These are phyloP conservation scores for Cephonodes hylas DNA, from an alignment of 2,888 invertebrate genomes.

Conservation along the genomic window DNA sequence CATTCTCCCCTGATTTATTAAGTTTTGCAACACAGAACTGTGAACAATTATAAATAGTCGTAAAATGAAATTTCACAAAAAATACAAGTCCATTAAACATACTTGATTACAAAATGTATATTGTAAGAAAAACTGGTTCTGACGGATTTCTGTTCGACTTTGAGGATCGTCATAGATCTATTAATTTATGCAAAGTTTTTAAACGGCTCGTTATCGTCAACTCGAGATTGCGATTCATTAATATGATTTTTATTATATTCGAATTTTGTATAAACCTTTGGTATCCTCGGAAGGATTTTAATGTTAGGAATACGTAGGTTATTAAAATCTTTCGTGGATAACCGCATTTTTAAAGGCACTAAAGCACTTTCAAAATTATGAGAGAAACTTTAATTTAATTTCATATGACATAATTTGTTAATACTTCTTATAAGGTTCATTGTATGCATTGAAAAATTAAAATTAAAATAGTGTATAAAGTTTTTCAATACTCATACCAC, in stretches of 20 bases:
- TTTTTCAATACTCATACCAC: too few relatives aligned
- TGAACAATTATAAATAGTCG: slow-evolving; percentile 9
- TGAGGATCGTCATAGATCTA: not conserved
- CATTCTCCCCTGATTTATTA: not conserved
- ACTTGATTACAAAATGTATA: slow-evolving; percentile 1
- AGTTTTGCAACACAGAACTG: slow-evolving; percentile 1
- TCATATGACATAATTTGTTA: too few relatives aligned
- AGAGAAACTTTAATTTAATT: too few relatives aligned
- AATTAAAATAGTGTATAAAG: too few relatives aligned
- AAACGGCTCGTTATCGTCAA: not conserved
- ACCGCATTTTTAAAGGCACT: too few relatives aligned
- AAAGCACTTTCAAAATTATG: too few relatives aligned
- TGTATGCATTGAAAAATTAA: too few relatives aligned
- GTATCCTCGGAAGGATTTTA: too few relatives aligned
- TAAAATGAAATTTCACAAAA: slow-evolving; percentile 9
- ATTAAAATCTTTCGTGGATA: too few relatives aligned
- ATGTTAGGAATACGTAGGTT: too few relatives aligned
- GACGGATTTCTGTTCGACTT: not conserved
- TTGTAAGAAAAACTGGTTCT: slow-evolving; percentile 1
- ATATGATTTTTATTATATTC: not conserved
- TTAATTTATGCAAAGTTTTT: not conserved
- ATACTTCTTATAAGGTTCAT: too few relatives aligned
- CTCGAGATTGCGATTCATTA: not conserved
- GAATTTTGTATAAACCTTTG: too few relatives aligned
- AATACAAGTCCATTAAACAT: slow-evolving; percentile 3